Conservation (phyloP, 2,888 invertebrate genomes). For the Troilus luridus region DNA sequence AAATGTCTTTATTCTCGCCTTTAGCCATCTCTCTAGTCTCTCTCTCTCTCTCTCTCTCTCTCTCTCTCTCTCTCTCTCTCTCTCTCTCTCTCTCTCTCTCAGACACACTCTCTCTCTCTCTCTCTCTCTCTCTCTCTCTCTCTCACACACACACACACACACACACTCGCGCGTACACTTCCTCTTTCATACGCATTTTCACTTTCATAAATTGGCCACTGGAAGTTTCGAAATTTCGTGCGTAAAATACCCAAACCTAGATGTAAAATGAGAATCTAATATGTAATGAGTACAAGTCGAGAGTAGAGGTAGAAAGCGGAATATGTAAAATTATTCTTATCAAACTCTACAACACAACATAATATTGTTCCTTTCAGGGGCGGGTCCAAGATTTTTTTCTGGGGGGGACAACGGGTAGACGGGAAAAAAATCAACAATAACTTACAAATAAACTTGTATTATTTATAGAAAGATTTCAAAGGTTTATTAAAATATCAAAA, state of each 20-base stretch:
- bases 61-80: conserved; percentile 12
- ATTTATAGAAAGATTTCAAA: too few species aligned
- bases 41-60: neutral
- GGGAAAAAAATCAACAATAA: too few species aligned
- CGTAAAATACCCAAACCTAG: too few species aligned
- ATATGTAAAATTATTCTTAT: too few species aligned
- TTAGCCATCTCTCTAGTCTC: neutral
- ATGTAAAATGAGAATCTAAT: neutral
- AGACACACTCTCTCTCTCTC: neutral
- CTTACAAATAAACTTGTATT: too few species aligned
- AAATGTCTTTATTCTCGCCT: conserved; percentile 55
- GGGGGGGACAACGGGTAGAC: too few species aligned
- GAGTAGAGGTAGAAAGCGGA: too few species aligned
- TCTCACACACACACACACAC: neutral
- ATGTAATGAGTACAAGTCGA: too few species aligned
- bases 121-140: conserved; percentile 10
- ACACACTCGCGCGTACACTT: neutral
- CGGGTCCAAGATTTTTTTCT: too few species aligned
- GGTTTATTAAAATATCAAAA: too few species aligned
- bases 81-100: conserved; percentile 30
- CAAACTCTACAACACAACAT: too few species aligned
- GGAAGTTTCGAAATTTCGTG: neutral
- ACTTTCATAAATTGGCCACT: neutral
- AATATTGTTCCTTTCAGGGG: too few species aligned
- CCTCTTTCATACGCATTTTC: neutral